Evolutionary conservation across 2,888 invertebrate genomes (phyloP), one percentile per base, ranked within the genome.

Genomic region (Drosophila flavopinicola): DNA sequence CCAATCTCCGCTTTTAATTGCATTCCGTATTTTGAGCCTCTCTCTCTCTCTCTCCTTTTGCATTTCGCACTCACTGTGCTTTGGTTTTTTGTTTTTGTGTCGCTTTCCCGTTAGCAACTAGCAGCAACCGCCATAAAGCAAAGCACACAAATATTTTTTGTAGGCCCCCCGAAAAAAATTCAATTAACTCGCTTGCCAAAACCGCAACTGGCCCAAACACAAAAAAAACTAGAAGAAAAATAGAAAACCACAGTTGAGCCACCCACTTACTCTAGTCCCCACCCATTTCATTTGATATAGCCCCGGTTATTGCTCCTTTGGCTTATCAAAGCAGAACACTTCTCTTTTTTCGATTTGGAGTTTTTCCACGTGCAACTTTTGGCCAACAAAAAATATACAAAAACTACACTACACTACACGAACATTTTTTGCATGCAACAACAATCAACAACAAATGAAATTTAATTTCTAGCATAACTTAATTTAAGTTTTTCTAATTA

Each of bases 101-200:
- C 17, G 6, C 23, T 61, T 32, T 27, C 9, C 17, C 38, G 32
- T 27, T 24, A 23, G 60, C 20, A 49, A 27, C 24, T 10, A 32
- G 35, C 32, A 37, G 52, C 47, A 61, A 47, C 51, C 38, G 56
- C 53, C 42, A 59, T 60, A 71, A 65, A 70, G 38, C 68, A 74
- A 68, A 61, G 52, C 66, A 25, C 20, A 47, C 56, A 65, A 65
- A 49, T 32, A 17, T 35, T 48, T 44, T 45, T 37, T 39, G 32
- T 60, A 61, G 57, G 57, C 66, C 51, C 9, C n/a, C 37, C 1
- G 1, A 9, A 49, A 67, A 64, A 78, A 78, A 78, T 78, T 85
- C 85, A 80, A 80, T 80, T 75, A 78, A 73, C 83, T 76, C 45
- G 30, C 56, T 54, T 70, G 60, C 59, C 65, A 61, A 61, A 71